phyloP scores from a whole-genome alignment of 2,797 vertebrate species.

The Heterohyrax brucei region DNA sequence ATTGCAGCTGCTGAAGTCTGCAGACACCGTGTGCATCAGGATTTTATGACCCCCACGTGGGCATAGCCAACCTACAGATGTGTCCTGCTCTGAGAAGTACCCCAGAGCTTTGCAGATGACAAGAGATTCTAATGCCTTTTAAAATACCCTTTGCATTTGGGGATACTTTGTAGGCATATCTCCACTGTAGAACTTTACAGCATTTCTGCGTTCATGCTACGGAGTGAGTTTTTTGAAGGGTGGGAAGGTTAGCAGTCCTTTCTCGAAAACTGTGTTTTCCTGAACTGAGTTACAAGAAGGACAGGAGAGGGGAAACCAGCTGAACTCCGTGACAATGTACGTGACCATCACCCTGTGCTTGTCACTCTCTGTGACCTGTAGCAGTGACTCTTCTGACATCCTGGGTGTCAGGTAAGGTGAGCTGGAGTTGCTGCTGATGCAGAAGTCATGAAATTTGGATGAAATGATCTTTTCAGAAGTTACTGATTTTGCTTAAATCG shows the following conservation, averaged over 20 bases:
- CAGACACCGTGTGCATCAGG: background rate
- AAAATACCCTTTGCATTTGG: background rate
- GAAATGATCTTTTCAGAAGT: conserved; percentile 11
- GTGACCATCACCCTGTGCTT: background rate
- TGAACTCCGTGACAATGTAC: background rate
- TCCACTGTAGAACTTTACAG: accelerated
- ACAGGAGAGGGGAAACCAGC: background rate
- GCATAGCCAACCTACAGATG: background rate
- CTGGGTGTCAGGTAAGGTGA: background rate
- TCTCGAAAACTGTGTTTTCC: background rate
- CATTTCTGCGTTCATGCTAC: background rate
- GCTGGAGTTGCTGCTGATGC: background rate
- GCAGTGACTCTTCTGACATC: no score
- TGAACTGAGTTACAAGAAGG: background rate
- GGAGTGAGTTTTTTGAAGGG: background rate
- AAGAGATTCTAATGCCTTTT: background rate
- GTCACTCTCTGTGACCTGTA: background rate
- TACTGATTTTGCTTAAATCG: background rate
- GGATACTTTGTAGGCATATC: background rate
- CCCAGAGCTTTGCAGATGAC: background rate
- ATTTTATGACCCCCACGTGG: background rate
- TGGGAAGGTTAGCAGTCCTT: background rate
- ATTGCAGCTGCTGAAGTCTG: background rate
- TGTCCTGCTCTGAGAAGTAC: background rate
- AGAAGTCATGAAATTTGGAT: conserved; percentile 18